Base-by-base conservation (phyloP, 1,140 invertebrate genomes). In the Danaus plexippus region DNA sequence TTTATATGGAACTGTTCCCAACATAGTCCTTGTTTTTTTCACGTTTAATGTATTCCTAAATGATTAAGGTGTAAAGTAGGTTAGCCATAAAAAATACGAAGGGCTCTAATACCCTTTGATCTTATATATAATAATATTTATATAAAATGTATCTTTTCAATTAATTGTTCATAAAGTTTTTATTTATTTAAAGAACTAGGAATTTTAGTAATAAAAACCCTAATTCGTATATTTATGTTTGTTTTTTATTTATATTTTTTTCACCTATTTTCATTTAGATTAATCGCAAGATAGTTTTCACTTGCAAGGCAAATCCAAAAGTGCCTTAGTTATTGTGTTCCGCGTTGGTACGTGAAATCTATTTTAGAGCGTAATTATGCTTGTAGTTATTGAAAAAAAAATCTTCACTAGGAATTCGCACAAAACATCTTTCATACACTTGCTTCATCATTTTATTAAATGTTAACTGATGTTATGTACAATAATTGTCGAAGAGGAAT, bases 111-210 rank as follows among this genome's bases (percentile, higher is more conserved):
- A 15, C 15, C 15, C 15, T 15, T 1, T 15, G 15, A 15, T 15
- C 15, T 15, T 15, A 15, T 15, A 15, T 15, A 15, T 15, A 15
- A 15, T 15, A 15, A 15, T 15, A 15, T 15, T 1, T 15, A 3
- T 15, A 15, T 15, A 15, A 15, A 15, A 15, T 15, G 15, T 15
- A 15, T 15, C 15, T 15, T 15, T 15, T 15, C 15, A 69, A 66
- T 66, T 66, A 71, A 71, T 77, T 77, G 70, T 76, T 78, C 64
- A 72, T 74, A 72, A 75, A 75, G 61, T 76, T 74, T 56, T 77
- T 75, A 81, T 81, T 81, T 81, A 81, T 81, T 79, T 77, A 68
- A 61, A 72, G 67, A 76, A 54, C 43, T 77, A 79, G 74, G 67
- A 80, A 69, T 79, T 77, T 73, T 73, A 74, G 65, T 72, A 80